Percentiles rank a stretch among this genome's conserved stretches.
phyloP scores from a whole-genome alignment of 23 tunicate genomes.

The Trididemnum nubilum region DNA sequence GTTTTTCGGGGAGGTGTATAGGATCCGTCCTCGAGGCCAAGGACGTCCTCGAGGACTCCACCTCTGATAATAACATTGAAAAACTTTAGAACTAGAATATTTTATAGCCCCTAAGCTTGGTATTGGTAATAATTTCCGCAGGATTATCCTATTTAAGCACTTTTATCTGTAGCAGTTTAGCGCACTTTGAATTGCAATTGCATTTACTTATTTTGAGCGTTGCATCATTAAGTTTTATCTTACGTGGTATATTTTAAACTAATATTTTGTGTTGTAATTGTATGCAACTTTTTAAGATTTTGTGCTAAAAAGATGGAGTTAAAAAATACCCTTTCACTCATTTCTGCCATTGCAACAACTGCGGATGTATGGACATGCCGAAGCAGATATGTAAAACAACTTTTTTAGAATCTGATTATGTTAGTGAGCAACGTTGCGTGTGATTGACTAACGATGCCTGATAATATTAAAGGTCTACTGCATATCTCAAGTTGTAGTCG shows the following conservation, averaged over 20 bases:
- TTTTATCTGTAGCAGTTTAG: background rate
- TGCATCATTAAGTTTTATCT: background rate
- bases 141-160: background rate
- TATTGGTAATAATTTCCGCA: too few relatives aligned
- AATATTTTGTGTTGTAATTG: background rate
- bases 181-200: background rate
- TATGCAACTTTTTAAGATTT: background rate
- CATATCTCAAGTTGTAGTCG: too few relatives aligned
- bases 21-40: too few relatives aligned
- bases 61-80: too few relatives aligned
- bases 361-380: slow-evolving; percentile 15
- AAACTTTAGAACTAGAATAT: too few relatives aligned
- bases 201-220: background rate
- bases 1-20: too few relatives aligned
- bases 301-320: background rate
- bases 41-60: too few relatives aligned
- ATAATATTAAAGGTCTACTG: too few relatives aligned
- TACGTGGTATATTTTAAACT: background rate
- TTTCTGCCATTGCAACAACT: background rate
- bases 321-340: background rate
- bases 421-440: background rate
- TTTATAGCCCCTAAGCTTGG: too few relatives aligned
- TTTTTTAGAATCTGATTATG: background rate
- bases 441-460: background rate
- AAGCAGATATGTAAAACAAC: background rate